Percentiles rank a stretch among this genome's conserved stretches.
Evolutionary conservation across 2,797 vertebrate species (phyloP).

Genomic region (Sciurus vulgaris): DNA sequence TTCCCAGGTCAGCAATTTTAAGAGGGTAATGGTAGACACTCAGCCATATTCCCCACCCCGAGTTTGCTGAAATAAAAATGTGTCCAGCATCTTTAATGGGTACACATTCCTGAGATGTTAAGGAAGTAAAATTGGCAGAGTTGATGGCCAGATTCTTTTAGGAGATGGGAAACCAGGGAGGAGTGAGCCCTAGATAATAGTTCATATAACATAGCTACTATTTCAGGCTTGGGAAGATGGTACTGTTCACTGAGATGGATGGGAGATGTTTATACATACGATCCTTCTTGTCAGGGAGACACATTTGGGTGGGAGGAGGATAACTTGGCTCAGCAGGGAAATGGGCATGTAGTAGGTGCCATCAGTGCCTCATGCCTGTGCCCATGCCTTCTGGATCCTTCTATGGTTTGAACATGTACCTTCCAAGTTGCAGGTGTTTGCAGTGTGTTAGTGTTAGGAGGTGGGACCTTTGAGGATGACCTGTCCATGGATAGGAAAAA

Average conservation of each 20-base stretch:
- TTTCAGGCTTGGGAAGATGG: background rate
- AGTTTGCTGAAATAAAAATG: background rate
- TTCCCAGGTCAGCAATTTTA: background rate
- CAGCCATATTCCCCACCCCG: background rate
- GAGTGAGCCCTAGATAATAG: background rate
- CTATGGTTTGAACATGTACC: background rate
- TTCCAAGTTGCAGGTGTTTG: background rate
- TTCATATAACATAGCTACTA: too few relatives aligned
- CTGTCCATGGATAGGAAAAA: background rate
- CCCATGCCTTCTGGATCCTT: background rate
- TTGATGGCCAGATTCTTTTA: background rate
- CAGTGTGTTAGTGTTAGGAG: background rate
- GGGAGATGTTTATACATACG: background rate
- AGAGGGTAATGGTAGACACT: background rate
- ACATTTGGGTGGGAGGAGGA: background rate
- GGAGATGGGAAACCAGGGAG: background rate
- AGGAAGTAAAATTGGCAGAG: background rate
- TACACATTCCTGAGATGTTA: background rate
- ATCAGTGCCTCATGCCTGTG: accelerated
- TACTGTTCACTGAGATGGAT: background rate
- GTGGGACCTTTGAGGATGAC: background rate
- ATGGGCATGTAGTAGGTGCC: background rate
- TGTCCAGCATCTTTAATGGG: background rate
- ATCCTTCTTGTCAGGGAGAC: background rate
- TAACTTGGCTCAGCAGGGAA: background rate